Base-by-base conservation (phyloP, 2,797 vertebrate species). In the Poeciliopsis infans region DNA sequence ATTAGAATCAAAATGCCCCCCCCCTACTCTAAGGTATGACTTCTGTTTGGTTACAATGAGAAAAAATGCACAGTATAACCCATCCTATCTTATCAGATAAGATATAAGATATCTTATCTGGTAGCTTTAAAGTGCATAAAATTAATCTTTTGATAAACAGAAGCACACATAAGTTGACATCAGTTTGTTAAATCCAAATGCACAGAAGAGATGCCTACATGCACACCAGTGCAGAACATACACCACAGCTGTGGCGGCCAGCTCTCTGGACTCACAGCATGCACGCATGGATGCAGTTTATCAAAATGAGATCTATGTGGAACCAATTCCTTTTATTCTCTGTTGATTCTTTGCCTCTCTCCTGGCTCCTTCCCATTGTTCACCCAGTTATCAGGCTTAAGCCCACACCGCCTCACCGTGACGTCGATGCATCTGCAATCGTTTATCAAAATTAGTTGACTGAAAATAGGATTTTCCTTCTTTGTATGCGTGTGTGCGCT, bases 281-380 rank as follows among this genome's bases (percentile, higher is more conserved):
- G 74, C 79, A 83, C 81, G 66, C 74, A 81, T 64, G 71, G 39
- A 74, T 83, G 76, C 77, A 47, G 85, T 91, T 91, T 89, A 92
- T 93, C 91, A 92, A 91, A 93, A 92, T 92, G 81, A 90, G 77
- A 93, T 93, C 89, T 87, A 83, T 61, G 46, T 87, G 74, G 76
- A 90, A 84, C 39, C 28, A 83, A 93, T 93, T 95, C 92, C 95
- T 93, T 94, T 87, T 86, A 79, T 75, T 69, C 79, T 82, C 41
- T 81, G 25, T 82, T 83, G 81, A 73, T 85, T 80, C 80, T 25
- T 86, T 77, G 80, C 59, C 72, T 28, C 79, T 64, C 77, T 57
- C n/a, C 16, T 43, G 43, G 23, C 20, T 69, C 53, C 66, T 71
- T 74, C 66, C 10, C 33, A 76, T 83, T 85, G 59, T 87, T 83